phyloP scores from a whole-genome alignment of 2,797 vertebrate genomes.

The Phrynocephalus forsythii region DNA sequence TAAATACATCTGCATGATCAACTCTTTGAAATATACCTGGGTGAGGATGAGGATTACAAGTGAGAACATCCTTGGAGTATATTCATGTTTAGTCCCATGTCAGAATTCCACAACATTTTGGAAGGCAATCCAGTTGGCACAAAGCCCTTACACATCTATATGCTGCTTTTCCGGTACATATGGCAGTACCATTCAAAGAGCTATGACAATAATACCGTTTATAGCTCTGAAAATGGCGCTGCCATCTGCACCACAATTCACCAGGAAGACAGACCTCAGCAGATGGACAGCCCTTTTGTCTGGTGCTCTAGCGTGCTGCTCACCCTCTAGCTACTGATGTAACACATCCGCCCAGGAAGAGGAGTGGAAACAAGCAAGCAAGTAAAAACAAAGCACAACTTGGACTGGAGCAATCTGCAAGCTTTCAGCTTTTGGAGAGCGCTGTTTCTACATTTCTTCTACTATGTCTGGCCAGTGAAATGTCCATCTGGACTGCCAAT shows the following conservation, averaged over 20 bases:
- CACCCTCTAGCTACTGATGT: background rate
- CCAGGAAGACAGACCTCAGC: conserved; percentile 37
- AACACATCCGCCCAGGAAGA: fast-evolving
- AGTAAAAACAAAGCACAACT: conserved; percentile 12
- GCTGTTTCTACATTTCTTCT: background rate
- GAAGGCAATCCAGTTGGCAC: conserved; percentile 61
- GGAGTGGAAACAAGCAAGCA: background rate
- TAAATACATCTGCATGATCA: background rate
- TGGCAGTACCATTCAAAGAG: conserved; percentile 97
- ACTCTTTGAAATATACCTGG: background rate
- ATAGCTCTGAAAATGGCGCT: conserved; percentile 97
- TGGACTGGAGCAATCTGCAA: background rate
- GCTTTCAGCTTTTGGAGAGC: background rate
- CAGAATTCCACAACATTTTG: conserved; percentile 51
- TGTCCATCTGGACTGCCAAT: background rate
- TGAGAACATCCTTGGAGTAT: conserved; percentile 37
- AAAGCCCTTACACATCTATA: conserved; percentile 44
- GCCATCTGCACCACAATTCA: conserved; percentile 83
- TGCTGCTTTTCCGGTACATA: conserved; percentile 83
- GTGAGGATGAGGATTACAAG: background rate
- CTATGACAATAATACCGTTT: conserved; percentile 88
- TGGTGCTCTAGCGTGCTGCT: conserved; percentile 38
- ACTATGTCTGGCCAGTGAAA: conserved; percentile 18
- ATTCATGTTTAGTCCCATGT: conserved; percentile 47
- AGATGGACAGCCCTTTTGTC: conserved; percentile 32